These are phyloP conservation scores for Diplolepis rosae DNA, from an alignment of 2,888 invertebrate genomes.

Conservation along the genomic window DNA sequence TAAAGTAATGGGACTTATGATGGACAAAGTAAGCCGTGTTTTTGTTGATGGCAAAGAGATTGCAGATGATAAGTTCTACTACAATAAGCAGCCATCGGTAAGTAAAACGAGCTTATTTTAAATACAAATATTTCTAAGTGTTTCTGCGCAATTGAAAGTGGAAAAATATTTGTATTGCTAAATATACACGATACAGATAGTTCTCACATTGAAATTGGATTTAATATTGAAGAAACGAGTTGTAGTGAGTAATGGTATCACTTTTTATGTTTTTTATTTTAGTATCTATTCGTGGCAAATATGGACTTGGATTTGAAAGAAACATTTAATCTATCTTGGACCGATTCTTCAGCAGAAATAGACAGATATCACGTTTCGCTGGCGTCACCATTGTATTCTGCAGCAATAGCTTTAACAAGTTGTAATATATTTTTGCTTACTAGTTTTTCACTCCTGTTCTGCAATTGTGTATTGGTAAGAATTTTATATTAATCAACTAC, in stretches of 20 bases:
- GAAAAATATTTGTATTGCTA: too few relatives aligned
- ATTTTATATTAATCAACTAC: not conserved
- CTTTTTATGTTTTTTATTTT: not conserved
- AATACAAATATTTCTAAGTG: too few relatives aligned
- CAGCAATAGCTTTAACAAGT: not conserved
- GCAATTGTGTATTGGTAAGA: not conserved
- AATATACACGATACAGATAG: too few relatives aligned
- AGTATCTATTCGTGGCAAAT: constrained; percentile 14
- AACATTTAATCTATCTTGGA: constrained; percentile 10
- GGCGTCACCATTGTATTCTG: not conserved
- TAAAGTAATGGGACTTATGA: not conserved
- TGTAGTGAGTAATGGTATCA: not conserved
- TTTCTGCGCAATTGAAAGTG: too few relatives aligned
- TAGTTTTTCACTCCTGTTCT: not conserved
- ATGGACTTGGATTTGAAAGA: constrained; percentile 6
- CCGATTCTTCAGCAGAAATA: not conserved
- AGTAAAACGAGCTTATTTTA: not conserved
- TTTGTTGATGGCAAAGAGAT: not conserved
- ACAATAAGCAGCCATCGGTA: not conserved
- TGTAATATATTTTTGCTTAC: not conserved
- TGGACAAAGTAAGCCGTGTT: not conserved
- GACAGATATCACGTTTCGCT: not conserved
- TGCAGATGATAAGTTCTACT: not conserved
- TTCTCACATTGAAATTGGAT: too few relatives aligned
- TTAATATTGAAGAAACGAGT: too few relatives aligned